phyloP scores from a whole-genome alignment of 2,888 invertebrate species.

The Erebia palarica region DNA sequence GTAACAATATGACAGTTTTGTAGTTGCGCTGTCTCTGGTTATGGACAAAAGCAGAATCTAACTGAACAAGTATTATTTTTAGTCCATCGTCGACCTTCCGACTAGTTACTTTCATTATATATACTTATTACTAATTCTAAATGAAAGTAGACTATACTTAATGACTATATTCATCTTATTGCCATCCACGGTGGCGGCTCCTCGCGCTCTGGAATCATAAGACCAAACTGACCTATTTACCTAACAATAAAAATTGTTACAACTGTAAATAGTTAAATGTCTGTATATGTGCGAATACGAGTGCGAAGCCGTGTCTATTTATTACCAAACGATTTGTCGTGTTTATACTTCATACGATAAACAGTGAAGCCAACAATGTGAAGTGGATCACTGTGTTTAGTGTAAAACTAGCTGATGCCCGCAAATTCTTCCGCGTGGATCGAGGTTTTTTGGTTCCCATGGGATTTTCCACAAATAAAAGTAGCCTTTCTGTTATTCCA shows the following conservation, averaged over 20 bases:
- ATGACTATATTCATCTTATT: constrained; percentile 19
- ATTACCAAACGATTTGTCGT: constrained; percentile 14
- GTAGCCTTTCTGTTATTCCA: too few species aligned
- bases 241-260: not conserved
- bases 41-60: too few species aligned
- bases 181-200: constrained; percentile 4
- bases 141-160: too few species aligned
- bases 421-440: too few species aligned
- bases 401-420: not conserved
- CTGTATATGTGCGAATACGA: constrained; percentile 4
- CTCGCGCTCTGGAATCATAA: not conserved
- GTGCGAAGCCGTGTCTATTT: constrained; percentile 13
- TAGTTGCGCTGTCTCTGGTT: too few species aligned
- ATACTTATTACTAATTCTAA: too few species aligned
- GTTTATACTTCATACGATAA: constrained; percentile 6
- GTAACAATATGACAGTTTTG: too few species aligned
- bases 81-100: too few species aligned
- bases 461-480: too few species aligned
- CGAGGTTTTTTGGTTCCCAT: too few species aligned
- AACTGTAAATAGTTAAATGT: not conserved
- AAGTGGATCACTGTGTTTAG: constrained; percentile 12
- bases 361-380: constrained; percentile 14
- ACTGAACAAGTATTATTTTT: too few species aligned
- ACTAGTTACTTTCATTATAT: too few species aligned
- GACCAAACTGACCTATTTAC: not conserved